These are phyloP conservation scores for Apocrypta bakeri DNA, from an alignment of 1,140 invertebrate species.

Conservation along the genomic window DNA sequence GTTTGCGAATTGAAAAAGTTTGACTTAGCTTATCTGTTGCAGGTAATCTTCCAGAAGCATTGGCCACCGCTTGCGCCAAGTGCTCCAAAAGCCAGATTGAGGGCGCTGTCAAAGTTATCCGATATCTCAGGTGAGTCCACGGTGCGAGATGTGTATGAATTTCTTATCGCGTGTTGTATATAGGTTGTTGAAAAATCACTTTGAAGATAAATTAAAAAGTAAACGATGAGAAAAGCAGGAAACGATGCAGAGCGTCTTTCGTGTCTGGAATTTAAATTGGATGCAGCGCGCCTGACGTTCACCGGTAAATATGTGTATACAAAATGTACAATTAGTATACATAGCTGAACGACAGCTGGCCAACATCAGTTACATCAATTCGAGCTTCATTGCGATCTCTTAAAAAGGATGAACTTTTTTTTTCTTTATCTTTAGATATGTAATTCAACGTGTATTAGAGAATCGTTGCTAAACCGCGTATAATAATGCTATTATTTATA, in stretches of 20 bases:
- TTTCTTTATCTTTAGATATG: too few species aligned
- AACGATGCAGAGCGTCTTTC: slow-evolving; percentile 37
- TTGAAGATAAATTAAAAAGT: not conserved
- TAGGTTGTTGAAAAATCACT: too few species aligned
- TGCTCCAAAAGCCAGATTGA: slow-evolving; percentile 66
- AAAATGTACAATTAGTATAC: not conserved
- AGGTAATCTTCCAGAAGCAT: slow-evolving; percentile 64
- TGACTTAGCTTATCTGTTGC: slow-evolving; percentile 25
- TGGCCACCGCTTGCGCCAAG: slow-evolving; percentile 63
- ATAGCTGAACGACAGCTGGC: not conserved
- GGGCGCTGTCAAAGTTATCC: slow-evolving; percentile 58
- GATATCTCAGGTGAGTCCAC: slow-evolving; percentile 56
- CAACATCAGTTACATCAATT: not conserved
- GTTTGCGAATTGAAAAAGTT: not conserved
- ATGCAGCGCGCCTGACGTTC: slow-evolving; percentile 9
- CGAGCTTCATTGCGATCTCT: not conserved
- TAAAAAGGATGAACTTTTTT: too few species aligned
- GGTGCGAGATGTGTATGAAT: too few species aligned
- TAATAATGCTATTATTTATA: too few species aligned
- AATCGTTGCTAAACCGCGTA: too few species aligned
- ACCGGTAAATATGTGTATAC: not conserved
- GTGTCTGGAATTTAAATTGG: slow-evolving; percentile 33
- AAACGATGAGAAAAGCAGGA: not conserved
- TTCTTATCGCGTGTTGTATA: too few species aligned
- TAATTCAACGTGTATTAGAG: too few species aligned